A percentile compares a stretch with the other conserved stretches of the same genome.
Evolutionary conservation across 23 tunicate genomes (phyloP).

Genomic region (Pegea sp.): DNA sequence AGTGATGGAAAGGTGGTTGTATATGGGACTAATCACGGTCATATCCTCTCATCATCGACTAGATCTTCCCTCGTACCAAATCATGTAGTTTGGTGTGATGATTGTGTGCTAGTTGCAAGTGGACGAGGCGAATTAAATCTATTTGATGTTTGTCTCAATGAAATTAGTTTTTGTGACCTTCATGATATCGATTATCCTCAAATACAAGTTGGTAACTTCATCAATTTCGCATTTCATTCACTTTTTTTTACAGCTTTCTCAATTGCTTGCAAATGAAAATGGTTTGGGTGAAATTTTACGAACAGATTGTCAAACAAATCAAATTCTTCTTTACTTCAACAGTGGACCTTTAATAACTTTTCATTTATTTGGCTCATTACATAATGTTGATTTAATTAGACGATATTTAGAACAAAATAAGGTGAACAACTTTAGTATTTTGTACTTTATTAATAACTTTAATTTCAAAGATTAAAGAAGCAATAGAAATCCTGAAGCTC

Average conservation of each 20-base stretch:
- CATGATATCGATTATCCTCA: constrained; percentile 7
- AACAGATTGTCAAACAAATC: too few relatives aligned
- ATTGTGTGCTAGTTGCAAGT: constrained; percentile 53
- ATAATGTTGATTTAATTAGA: constrained; percentile 11
- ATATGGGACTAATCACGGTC: too few relatives aligned
- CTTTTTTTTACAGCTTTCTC: constrained; percentile 21
- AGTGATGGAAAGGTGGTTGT: constrained; percentile 46
- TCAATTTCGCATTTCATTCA: constrained; percentile 2
- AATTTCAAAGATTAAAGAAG: too few relatives aligned
- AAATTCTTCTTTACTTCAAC: constrained; percentile 42
- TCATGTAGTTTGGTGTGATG: constrained; percentile 19
- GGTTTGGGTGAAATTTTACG: constrained; percentile 24
- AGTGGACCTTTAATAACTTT: constrained; percentile 63
- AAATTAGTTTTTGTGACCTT: constrained; percentile 6
- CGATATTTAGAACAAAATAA: constrained; percentile 11
- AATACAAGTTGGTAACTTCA: constrained; percentile 5
- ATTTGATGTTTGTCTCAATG: constrained; percentile 26
- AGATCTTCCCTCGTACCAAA: constrained; percentile 38
- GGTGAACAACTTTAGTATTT: constrained; percentile 8
- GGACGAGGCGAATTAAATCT: constrained; percentile 37
- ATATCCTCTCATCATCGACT: too few relatives aligned
- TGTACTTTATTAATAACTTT: neutral
- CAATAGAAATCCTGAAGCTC: constrained; percentile 29
- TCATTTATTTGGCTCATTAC: constrained; percentile 19
- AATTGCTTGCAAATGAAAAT: constrained; percentile 35